These are phyloP conservation scores for Sternotherus odoratus DNA, from an alignment of 2,797 vertebrate genomes.

Conservation along the genomic window DNA sequence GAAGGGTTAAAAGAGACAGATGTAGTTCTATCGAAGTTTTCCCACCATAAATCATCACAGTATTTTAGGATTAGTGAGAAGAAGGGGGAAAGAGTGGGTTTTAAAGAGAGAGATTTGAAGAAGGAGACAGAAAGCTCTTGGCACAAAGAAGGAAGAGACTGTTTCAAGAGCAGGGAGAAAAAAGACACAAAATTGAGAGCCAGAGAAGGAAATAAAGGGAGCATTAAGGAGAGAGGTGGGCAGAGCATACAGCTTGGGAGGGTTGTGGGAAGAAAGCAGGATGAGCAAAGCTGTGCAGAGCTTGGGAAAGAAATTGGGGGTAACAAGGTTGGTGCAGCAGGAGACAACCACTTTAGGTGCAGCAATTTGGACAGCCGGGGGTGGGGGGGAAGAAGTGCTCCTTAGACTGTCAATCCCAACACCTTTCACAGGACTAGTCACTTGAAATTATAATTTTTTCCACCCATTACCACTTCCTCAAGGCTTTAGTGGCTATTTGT, in stretches of 20 bases:
- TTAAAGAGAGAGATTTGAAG: background rate
- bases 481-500: background rate
- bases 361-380: background rate
- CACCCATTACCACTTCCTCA: background rate
- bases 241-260: background rate
- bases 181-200: rapidly evolving
- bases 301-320: background rate
- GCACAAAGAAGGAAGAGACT: background rate
- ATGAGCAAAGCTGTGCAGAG: background rate
- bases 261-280: background rate
- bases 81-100: background rate
- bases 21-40: background rate
- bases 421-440: background rate
- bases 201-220: background rate
- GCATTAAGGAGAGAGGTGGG: background rate
- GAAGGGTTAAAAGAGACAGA: background rate
- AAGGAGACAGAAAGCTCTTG: background rate
- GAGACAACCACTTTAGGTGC: background rate
- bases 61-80: background rate
- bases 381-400: background rate
- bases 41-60: background rate
- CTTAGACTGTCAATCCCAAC: background rate
- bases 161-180: rapidly evolving
- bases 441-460: background rate
- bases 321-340: background rate